Evolutionary conservation across 2,797 vertebrate species (phyloP).

Genomic region (Cyprinella venusta): DNA sequence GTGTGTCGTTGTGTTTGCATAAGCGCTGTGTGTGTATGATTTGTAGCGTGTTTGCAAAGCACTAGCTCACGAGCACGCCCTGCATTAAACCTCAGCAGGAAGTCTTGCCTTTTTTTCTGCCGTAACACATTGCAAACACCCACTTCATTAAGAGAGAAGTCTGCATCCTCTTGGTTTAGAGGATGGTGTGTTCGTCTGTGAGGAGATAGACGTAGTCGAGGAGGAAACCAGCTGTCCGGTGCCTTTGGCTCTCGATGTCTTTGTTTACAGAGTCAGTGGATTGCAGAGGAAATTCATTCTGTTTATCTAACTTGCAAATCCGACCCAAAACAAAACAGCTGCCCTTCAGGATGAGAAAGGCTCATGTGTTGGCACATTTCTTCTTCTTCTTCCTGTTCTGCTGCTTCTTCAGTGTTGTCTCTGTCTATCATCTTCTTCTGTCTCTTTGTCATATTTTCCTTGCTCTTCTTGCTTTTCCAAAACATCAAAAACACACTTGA

Average conservation of each 20-base stretch:
- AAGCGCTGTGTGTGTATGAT: constrained; percentile 53
- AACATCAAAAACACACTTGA: neutral
- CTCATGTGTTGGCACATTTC: constrained; percentile 6
- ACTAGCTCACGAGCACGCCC: neutral
- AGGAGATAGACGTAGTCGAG: neutral
- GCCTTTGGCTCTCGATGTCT: constrained; percentile 46
- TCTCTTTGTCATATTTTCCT: neutral
- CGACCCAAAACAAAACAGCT: constrained; percentile 24
- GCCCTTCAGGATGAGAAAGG: constrained; percentile 13
- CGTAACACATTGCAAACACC: neutral
- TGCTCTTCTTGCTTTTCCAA: constrained; percentile 2
- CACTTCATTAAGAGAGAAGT: constrained; percentile 41
- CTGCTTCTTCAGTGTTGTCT: neutral
- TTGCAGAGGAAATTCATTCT: constrained; percentile 49
- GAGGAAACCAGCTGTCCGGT: constrained; percentile 38
- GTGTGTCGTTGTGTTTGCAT: constrained; percentile 43
- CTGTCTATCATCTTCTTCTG: neutral
- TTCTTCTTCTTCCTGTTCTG: neutral
- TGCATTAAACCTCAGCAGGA: constrained; percentile 31
- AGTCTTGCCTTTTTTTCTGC: neutral
- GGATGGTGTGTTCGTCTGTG: constrained; percentile 15
- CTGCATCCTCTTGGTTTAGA: neutral
- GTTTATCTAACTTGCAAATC: constrained; percentile 51
- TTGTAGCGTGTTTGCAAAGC: constrained; percentile 1
- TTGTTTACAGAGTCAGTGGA: constrained; percentile 48